Conservation (phyloP, 37 sponge, comb jelly and placozoan species). For the Spongia lamella region DNA sequence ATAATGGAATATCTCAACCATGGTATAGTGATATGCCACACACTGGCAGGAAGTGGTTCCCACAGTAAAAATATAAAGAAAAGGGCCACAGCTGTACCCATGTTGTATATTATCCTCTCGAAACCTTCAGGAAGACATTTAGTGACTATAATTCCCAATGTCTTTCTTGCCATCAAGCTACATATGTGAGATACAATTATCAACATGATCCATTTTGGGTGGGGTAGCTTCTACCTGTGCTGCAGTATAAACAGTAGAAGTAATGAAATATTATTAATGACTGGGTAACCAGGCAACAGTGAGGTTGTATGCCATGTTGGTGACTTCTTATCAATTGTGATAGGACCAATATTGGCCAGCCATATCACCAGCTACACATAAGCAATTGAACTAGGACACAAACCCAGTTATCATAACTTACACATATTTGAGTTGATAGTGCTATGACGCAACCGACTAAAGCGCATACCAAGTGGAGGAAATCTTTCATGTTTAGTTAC, state of each 20-base stretch:
- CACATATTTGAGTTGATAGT: too few relatives aligned
- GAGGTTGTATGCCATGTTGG: constrained; percentile 10
- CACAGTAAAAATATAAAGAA: constrained; percentile 10
- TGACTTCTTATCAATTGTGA: constrained; percentile 34
- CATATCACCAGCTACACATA: too few relatives aligned
- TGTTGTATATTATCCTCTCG: constrained; percentile 7
- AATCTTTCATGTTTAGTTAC: too few relatives aligned
- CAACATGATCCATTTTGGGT: too few relatives aligned
- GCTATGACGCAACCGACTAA: too few relatives aligned
- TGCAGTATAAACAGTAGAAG: constrained; percentile 4
- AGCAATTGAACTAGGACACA: too few relatives aligned
- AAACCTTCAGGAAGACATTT: constrained; percentile 14
- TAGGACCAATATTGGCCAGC: background rate
- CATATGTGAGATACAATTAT: too few relatives aligned
- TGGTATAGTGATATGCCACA: constrained; percentile 5
- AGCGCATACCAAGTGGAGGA: too few relatives aligned
- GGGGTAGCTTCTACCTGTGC: constrained; percentile 30
- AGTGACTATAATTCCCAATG: background rate
- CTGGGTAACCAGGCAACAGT: background rate
- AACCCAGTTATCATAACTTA: too few relatives aligned
- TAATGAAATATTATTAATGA: constrained; percentile 16
- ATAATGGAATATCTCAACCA: constrained; percentile 12
- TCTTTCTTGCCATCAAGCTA: constrained; percentile 2
- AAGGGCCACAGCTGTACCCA: background rate
- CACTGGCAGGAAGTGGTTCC: constrained; percentile 1